Evolutionary conservation across 2,797 vertebrate species (phyloP).

Genomic region (Labroides dimidiatus): DNA sequence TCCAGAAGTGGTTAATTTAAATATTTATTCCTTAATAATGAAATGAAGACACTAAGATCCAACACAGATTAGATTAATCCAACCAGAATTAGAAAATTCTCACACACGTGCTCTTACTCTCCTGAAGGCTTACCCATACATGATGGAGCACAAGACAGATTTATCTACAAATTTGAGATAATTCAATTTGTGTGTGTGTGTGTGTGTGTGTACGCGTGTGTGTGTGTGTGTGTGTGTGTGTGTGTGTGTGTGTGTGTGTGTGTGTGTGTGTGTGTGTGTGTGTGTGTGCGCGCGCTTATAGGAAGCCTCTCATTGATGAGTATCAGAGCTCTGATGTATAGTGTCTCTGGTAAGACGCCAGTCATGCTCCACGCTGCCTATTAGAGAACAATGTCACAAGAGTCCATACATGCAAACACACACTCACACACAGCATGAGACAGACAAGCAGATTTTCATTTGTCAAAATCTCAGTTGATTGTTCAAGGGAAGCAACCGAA

Average conservation of each 20-base stretch:
- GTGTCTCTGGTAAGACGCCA: constrained; percentile 56
- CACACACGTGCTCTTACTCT: background rate
- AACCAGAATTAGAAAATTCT: background rate
- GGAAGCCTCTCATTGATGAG: constrained; percentile 36
- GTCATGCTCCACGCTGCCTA: constrained; percentile 50
- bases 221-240: constrained; percentile 22
- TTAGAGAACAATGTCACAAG: constrained; percentile 66
- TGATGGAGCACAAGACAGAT: constrained; percentile 14
- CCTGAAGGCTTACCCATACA: constrained; percentile 5
- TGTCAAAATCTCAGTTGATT: constrained; percentile 58
- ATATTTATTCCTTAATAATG: background rate
- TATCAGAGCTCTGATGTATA: constrained; percentile 51
- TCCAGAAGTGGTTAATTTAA: background rate
- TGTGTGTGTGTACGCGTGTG: constrained; percentile 45
- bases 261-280: constrained; percentile 22
- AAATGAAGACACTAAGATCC: constrained; percentile 20
- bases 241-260: constrained; percentile 16
- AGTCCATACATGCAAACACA: constrained; percentile 22
- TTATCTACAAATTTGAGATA: constrained; percentile 39
- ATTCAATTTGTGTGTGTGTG: constrained; percentile 48
- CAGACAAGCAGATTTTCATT: constrained; percentile 55
- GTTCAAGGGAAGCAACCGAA: constrained; percentile 55
- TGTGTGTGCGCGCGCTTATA: constrained; percentile 27
- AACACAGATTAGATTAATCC: constrained; percentile 18
- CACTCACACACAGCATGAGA: constrained; percentile 33